Evolutionary conservation across 2,888 invertebrate species (phyloP), one percentile per base, ranked within the genome.

Genomic region (Cheilosia scutellata): DNA sequence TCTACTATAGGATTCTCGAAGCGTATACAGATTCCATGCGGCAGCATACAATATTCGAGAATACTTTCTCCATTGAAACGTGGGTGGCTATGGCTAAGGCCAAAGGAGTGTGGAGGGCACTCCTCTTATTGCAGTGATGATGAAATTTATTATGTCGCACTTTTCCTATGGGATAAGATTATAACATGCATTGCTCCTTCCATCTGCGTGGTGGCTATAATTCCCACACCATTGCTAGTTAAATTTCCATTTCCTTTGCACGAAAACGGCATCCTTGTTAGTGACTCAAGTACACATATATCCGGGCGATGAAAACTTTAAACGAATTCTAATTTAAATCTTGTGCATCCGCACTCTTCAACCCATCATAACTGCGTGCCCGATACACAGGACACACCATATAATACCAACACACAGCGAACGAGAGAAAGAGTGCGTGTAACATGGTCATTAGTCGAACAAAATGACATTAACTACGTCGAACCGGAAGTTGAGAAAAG

Each of bases 401-500:
- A 4, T 6, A 25, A 25, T 3, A 7, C 16, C 20, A 47, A 1
- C 9, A 27, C 9, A 20, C 25, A 25, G n/a, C 16, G n/a, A 40
- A 7, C 4, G 11, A 49, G 37, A 25, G 7, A 44, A 16, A 4
- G 78, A 42, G 72, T 80, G 80, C 80, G 80, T 80, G 80, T 80
- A 74, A 66, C 47, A 29, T 60, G 80, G 66, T 51, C 80, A 80
- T 80, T 80, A 80, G 80, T 80, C 47, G 66, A 44, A 20, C 66
- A 25, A 53, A 80, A 80, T 68, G 74, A 74, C 80, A 80, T 80
- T 80, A 74, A 80, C 74, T 68, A 74, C 66, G 60, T 44, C 53
- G 60, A 66, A 74, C 80, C 80, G 80, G 80, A 80, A 80, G 80
- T 80, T 29, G 60, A 80, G 80, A 60, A 79, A 79, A 80, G 66